phyloP scores from a whole-genome alignment of 2,113 vertebrate species.

The Loxodonta africana region DNA sequence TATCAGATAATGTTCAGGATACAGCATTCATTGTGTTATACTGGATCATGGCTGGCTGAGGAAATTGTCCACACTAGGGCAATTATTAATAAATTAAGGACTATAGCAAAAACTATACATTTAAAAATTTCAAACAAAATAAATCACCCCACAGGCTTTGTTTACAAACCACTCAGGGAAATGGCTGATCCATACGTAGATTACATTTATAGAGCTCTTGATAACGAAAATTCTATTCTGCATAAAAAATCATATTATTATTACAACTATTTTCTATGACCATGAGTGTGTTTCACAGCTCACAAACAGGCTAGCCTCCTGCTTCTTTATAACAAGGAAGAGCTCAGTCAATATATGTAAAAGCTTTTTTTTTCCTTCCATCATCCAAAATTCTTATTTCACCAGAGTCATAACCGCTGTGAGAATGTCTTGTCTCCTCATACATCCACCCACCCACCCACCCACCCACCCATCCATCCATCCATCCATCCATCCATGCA shows the following conservation, averaged over 20 bases:
- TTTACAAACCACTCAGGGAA: neutral
- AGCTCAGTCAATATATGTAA: too few relatives aligned
- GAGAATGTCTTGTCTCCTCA: neutral
- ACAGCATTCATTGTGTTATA: too few relatives aligned
- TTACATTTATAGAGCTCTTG: neutral
- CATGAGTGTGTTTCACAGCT: neutral
- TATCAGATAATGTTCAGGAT: neutral
- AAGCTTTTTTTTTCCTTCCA: neutral
- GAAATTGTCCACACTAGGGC: neutral
- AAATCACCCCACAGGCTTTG: neutral
- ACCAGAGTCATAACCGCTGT: neutral
- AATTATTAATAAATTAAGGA: neutral
- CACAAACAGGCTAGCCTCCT: neutral
- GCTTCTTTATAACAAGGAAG: neutral
- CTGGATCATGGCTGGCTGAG: neutral
- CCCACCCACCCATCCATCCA: too few relatives aligned
- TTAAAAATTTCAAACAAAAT: neutral
- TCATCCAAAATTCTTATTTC: neutral
- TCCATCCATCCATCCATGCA: too few relatives aligned
- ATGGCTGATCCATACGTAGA: fast-evolving
- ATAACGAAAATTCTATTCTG: neutral
- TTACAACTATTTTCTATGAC: neutral
- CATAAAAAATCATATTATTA: too few relatives aligned
- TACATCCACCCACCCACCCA: too few relatives aligned
- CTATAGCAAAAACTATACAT: neutral